phyloP scores from a whole-genome alignment of 2,797 vertebrate genomes.

The Rhinoraja longicauda region DNA sequence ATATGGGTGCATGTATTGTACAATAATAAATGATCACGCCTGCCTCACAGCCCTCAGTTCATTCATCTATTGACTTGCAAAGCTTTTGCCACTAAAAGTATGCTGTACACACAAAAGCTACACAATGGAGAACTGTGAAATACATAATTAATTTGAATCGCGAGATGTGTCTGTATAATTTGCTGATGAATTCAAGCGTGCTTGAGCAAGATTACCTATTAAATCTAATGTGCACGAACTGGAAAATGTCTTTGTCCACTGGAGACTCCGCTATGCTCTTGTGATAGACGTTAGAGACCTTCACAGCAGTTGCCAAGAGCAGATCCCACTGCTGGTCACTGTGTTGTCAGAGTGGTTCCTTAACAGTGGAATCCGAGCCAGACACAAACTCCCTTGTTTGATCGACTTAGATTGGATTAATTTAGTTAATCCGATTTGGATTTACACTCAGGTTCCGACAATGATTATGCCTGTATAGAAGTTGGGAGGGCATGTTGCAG shows the following conservation, averaged over 20 bases:
- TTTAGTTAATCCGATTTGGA: background rate
- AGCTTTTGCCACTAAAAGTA: background rate
- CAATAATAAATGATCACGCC: background rate
- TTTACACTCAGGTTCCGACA: background rate
- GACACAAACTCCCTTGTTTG: background rate
- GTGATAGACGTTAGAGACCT: background rate
- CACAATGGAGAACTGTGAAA: background rate
- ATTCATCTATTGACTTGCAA: background rate
- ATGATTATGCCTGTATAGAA: background rate
- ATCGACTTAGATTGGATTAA: constrained; percentile 11
- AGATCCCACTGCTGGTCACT: background rate
- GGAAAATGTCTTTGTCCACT: background rate
- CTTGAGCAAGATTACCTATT: background rate
- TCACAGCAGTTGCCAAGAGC: background rate
- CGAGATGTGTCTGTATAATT: constrained; percentile 24
- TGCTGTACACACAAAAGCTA: background rate
- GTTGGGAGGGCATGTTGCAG: too few relatives aligned
- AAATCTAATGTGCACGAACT: constrained; percentile 10
- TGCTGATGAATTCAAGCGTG: background rate
- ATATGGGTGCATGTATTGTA: background rate
- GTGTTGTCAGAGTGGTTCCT: background rate
- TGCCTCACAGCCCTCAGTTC: background rate
- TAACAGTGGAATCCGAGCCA: background rate
- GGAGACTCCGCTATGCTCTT: background rate
- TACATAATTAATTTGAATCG: constrained; percentile 27